Conservation (phyloP, 2,888 invertebrate genomes). For the Leptopilina syphax region DNA sequence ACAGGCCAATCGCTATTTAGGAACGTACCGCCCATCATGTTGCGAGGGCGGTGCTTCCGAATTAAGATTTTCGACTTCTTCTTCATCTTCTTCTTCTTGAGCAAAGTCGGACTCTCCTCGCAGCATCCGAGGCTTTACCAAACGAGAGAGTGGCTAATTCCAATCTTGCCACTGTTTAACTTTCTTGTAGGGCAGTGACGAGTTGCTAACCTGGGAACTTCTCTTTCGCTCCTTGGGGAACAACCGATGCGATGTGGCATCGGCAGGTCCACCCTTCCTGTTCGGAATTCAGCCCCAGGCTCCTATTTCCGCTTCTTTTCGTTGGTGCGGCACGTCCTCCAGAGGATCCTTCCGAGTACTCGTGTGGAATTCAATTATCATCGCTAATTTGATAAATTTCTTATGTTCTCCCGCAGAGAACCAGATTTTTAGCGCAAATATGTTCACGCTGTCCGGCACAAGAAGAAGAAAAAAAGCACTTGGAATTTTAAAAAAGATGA, state of each 20-base stretch:
- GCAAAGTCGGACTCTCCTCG: constrained; percentile 45
- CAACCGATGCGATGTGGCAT: constrained; percentile 5
- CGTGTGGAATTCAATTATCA: constrained; percentile 32
- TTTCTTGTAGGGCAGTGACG: constrained; percentile 49
- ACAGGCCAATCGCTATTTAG: constrained; percentile 70
- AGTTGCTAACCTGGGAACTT: constrained; percentile 21
- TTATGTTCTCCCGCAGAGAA: constrained; percentile 24
- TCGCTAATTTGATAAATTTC: constrained; percentile 30
- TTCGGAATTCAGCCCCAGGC: constrained; percentile 25
- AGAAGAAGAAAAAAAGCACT: neutral
- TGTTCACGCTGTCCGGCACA: neutral
- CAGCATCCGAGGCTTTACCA: constrained; percentile 49
- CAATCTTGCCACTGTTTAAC: constrained; percentile 61
- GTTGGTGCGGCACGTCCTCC: constrained; percentile 31
- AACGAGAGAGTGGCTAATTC: constrained; percentile 60
- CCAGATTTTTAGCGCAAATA: constrained; percentile 34
- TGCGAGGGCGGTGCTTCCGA: constrained; percentile 71
- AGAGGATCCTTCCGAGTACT: constrained; percentile 27
- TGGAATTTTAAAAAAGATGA: neutral
- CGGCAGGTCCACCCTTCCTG: constrained; percentile 25
- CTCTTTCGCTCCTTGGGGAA: constrained; percentile 25
- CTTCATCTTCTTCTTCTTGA: constrained; percentile 69
- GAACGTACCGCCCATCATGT: constrained; percentile 56
- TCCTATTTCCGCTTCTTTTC: neutral
- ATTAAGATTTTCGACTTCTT: constrained; percentile 76